Percentiles rank a stretch among this genome's conserved stretches.
Evolutionary conservation across 2,797 vertebrate species (phyloP).

Genomic region (Fratercula arctica): DNA sequence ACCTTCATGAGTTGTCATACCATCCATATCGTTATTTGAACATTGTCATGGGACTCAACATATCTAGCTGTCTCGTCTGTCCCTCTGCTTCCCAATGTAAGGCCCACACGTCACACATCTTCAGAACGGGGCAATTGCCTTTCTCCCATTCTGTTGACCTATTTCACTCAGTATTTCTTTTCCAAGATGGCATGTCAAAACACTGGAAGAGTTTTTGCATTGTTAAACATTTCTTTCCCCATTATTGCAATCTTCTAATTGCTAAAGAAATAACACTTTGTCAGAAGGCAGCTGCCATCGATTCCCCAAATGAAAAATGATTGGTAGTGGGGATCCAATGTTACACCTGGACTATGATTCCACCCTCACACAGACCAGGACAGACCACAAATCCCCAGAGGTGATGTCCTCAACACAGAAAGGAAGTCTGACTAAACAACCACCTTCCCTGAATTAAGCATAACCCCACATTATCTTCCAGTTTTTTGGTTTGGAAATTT

Average conservation of each 20-base stretch:
- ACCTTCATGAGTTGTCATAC: not conserved
- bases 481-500: not conserved
- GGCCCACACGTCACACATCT: not conserved
- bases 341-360: not conserved
- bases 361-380: not conserved
- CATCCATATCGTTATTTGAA: not conserved
- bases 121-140: not conserved
- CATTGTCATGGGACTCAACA: not conserved
- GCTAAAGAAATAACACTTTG: not conserved
- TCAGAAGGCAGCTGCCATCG: not conserved
- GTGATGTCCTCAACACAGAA: not conserved
- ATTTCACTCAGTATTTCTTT: not conserved
- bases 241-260: not conserved
- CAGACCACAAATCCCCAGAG: not conserved
- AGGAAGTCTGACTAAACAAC: not conserved
- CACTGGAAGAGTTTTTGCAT: too few relatives aligned
- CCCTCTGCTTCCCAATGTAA: not conserved
- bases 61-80: not conserved
- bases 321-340: not conserved
- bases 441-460: not conserved
- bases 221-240: not conserved
- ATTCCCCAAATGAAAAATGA: not conserved
- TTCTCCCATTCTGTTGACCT: not conserved
- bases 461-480: not conserved
- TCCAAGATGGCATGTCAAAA: not conserved